phyloP scores from a whole-genome alignment of 2,113 vertebrate genomes.

The Vulpes lagopus region DNA sequence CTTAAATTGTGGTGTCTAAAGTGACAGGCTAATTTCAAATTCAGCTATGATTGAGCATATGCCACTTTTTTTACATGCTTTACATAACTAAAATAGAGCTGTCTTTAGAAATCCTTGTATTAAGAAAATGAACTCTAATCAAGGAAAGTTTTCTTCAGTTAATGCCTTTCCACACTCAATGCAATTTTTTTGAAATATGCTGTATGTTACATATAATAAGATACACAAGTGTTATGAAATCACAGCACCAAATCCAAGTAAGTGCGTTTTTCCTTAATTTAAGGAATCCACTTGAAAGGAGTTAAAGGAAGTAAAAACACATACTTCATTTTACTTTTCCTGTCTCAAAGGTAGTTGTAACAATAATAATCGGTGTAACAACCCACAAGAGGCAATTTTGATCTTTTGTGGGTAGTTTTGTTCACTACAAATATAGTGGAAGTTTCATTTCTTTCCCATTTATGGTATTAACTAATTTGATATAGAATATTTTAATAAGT shows the following conservation, averaged over 20 bases:
- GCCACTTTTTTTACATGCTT: constrained; percentile 87
- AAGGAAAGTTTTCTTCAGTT: constrained; percentile 83
- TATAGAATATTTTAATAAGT: background rate
- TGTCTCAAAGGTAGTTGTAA: background rate
- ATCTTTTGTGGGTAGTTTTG: background rate
- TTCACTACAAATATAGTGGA: background rate
- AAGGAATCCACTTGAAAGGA: constrained; percentile 1
- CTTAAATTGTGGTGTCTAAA: constrained; percentile 83
- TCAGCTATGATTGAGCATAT: constrained; percentile 89
- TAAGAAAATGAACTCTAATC: constrained; percentile 88
- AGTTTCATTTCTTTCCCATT: background rate
- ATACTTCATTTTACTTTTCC: background rate
- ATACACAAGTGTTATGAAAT: constrained; percentile 66
- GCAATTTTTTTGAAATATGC: constrained; percentile 78
- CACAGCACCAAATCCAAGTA: constrained; percentile 57
- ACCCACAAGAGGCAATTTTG: background rate
- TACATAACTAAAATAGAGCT: constrained; percentile 91
- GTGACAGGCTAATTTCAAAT: constrained; percentile 90
- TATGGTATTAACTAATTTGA: background rate
- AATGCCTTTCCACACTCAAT: constrained; percentile 83
- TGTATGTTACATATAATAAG: constrained; percentile 79
- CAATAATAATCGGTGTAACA: constrained; percentile 61
- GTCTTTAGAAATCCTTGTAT: constrained; percentile 87
- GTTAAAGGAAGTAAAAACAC: background rate
- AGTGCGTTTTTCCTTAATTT: constrained; percentile 72